Percentiles rank a stretch among this genome's conserved stretches.
Conservation (phyloP, 37 sponge, comb jelly and placozoan species). For the Bolinopsis microptera region DNA sequence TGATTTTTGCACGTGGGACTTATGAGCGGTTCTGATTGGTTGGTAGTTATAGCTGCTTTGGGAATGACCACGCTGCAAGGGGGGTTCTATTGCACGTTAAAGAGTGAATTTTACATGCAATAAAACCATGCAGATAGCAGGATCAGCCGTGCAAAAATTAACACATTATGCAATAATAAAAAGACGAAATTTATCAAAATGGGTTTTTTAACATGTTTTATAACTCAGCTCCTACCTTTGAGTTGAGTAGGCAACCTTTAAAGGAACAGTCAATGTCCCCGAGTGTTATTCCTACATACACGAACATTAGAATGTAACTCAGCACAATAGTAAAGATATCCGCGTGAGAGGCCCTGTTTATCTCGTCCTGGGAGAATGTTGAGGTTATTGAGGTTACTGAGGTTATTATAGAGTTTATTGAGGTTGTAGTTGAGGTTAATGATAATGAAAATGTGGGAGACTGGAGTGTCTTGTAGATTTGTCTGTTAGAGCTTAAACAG, state of each 20-base stretch:
- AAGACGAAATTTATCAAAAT: not conserved
- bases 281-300: constrained; percentile 40
- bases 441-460: too few species aligned
- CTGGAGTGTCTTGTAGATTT: too few species aligned
- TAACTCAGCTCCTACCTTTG: too few species aligned
- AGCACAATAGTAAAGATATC: constrained; percentile 29
- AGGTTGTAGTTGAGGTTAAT: too few species aligned
- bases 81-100: not conserved
- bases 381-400: too few species aligned
- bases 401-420: too few species aligned
- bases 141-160: not conserved
- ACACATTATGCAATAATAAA: too few species aligned
- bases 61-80: not conserved
- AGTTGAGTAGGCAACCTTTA: constrained; percentile 20
- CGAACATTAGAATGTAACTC: constrained; percentile 64
- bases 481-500: too few species aligned
- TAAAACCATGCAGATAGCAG: not conserved
- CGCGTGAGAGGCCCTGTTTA: constrained; percentile 45
- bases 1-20: not conserved
- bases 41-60: not conserved
- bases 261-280: not conserved
- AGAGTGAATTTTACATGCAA: not conserved
- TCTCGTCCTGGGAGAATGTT: constrained; percentile 13
- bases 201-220: too few species aligned
- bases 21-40: not conserved